Base-by-base conservation (phyloP, 2,797 vertebrate genomes). In the Falco columbarius region DNA sequence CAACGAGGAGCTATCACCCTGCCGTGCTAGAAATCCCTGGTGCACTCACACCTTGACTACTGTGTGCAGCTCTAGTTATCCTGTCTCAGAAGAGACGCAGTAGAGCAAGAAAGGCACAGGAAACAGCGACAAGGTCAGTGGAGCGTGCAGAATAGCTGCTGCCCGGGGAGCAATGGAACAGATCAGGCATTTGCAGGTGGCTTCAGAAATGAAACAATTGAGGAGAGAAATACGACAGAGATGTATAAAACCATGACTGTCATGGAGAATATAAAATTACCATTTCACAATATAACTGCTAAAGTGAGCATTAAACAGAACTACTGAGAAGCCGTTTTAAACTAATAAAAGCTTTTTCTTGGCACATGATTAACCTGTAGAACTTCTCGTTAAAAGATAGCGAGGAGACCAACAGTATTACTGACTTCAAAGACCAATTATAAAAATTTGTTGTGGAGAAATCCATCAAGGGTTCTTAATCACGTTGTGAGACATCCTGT, bases 191-290 rank as follows among this genome's bases (percentile, higher is more conserved):
- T 92, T 93, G 91, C 84, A 89, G 63, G 40, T 95, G 65, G 65
- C 75, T 94, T 89, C 85, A 86, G 72, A 90, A 94, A 93, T 71
- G 44, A 95, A 91, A 88, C 59, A 74, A 34, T 12, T 59, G 71
- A 91, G 56, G 42, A 87, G 29, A 36, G 52, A 93, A 91, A 65
- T 85, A 71, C 0, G 0, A 52, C 24, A 44, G 58, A 80, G 30
- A 29, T 4, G 1, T 76, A 84, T 85, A 92, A 89, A 92, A 47
- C 36, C 44, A 56, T 56, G 52, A 74, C 84, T 92, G 46, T 46
- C 59, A 14, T 1, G 17, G 56, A 91, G 89, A 92, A 80, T 36
- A 58, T 89, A 70, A 93, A 96, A 89, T 89, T 76, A 80, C 36
- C n/a, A 19, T 92, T 89, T 94, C 38, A 66, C 32, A 55, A 34